These are phyloP conservation scores for Trypoxylus dichotomus DNA, from an alignment of 1,140 invertebrate species.

Conservation along the genomic window DNA sequence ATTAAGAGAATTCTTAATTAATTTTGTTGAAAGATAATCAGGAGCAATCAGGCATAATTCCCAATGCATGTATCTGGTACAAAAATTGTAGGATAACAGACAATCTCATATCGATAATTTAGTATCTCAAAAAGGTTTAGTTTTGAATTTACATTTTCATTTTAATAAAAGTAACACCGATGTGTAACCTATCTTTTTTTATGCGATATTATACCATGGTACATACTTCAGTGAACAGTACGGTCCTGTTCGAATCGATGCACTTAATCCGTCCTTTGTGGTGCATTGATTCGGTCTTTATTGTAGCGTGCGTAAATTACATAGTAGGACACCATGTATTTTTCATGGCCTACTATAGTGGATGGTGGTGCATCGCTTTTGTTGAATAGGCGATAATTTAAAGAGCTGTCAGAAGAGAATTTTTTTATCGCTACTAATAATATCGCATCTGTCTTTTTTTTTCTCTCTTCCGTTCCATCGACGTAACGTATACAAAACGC, in stretches of 20 bases:
- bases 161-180: too few species aligned
- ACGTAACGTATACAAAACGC: not conserved
- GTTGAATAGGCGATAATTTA: slow-evolving; percentile 27
- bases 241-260: not conserved
- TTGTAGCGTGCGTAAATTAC: slow-evolving; percentile 36
- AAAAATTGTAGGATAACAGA: too few species aligned
- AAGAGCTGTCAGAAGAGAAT: not conserved
- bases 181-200: too few species aligned
- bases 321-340: slow-evolving; percentile 29
- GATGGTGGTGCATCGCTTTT: slow-evolving; percentile 30
- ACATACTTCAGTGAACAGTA: not conserved
- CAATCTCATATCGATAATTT: not conserved
- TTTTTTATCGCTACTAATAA: slow-evolving; percentile 19
- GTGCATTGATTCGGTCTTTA: slow-evolving; percentile 27
- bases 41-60: too few species aligned
- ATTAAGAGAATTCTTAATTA: too few species aligned
- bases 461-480: not conserved
- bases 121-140: too few species aligned
- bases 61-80: too few species aligned
- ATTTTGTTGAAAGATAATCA: too few species aligned
- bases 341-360: slow-evolving; percentile 25
- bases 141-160: too few species aligned
- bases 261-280: slow-evolving; percentile 34
- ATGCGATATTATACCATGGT: too few species aligned
- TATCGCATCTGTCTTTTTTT: slow-evolving; percentile 20